Evolutionary conservation across 1,140 invertebrate species (phyloP).

Genomic region (Ips nitidus): DNA sequence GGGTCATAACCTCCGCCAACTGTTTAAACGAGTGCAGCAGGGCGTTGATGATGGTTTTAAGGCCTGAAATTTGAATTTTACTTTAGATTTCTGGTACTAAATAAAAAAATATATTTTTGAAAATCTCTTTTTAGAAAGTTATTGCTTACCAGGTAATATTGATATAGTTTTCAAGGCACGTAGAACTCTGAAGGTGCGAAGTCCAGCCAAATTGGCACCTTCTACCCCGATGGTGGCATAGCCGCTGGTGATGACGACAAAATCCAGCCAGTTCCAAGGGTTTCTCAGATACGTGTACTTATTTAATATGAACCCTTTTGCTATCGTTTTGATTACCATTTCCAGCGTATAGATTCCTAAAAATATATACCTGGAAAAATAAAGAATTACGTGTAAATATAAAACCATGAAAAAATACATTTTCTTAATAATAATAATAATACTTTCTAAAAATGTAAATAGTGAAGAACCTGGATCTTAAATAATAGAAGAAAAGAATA

Average conservation of each 20-base stretch:
- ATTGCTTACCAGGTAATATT: conserved; percentile 86
- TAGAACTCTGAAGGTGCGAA: conserved; percentile 91
- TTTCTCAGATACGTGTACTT: conserved; percentile 95
- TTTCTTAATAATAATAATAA: no score
- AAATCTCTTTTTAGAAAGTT: background rate
- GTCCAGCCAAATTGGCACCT: conserved; percentile 85
- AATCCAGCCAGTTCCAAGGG: conserved; percentile 97
- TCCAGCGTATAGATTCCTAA: conserved; percentile 93
- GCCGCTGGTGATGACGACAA: conserved; percentile 90
- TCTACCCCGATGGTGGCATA: conserved; percentile 90
- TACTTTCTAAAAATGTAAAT: no score
- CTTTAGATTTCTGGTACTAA: background rate
- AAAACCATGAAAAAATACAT: background rate
- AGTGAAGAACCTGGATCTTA: no score
- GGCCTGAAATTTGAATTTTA: conserved; percentile 60
- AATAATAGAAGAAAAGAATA: no score
- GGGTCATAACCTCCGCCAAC: conserved; percentile 92
- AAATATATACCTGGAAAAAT: conserved; percentile 84
- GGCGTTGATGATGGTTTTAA: conserved; percentile 96
- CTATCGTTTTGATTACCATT: conserved; percentile 93
- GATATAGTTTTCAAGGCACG: conserved; percentile 94
- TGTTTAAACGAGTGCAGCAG: conserved; percentile 93
- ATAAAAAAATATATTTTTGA: background rate
- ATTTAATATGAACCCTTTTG: conserved; percentile 93
- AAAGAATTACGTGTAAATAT: conserved; percentile 5